Percentiles rank a stretch among this genome's conserved stretches.
Evolutionary conservation across 2,797 vertebrate species (phyloP).

Genomic region (Megalops cyprinoides): DNA sequence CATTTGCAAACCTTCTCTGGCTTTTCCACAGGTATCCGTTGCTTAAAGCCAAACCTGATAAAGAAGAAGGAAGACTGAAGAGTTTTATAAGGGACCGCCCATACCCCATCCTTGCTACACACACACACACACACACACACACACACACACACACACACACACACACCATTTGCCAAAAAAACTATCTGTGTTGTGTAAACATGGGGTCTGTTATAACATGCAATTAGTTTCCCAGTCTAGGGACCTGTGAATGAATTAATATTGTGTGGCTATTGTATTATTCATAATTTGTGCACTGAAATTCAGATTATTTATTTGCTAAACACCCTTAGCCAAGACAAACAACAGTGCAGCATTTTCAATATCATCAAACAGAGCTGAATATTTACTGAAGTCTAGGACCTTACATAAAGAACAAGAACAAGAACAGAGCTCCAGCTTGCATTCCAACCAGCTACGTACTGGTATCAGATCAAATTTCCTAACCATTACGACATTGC

Average conservation of each 20-base stretch:
- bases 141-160: too few species aligned
- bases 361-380: too few species aligned
- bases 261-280: background rate
- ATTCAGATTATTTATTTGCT: background rate
- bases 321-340: background rate
- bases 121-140: too few species aligned
- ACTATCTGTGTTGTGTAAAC: background rate
- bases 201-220: background rate
- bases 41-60: slow-evolving; percentile 65
- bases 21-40: slow-evolving; percentile 70
- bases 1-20: slow-evolving; percentile 71
- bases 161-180: too few species aligned
- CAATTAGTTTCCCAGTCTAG: too few species aligned
- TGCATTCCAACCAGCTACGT: too few species aligned
- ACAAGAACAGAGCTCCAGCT: too few species aligned
- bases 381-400: too few species aligned
- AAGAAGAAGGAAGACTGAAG: background rate
- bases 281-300: background rate
- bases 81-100: background rate
- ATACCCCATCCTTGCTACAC: too few species aligned
- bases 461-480: too few species aligned
- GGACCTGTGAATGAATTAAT: background rate
- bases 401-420: too few species aligned
- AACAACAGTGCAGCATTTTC: too few species aligned
- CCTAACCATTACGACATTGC: background rate